These are phyloP conservation scores for Macrostomum lignano DNA, from an alignment of 1,140 invertebrate genomes.

Conservation along the genomic window DNA sequence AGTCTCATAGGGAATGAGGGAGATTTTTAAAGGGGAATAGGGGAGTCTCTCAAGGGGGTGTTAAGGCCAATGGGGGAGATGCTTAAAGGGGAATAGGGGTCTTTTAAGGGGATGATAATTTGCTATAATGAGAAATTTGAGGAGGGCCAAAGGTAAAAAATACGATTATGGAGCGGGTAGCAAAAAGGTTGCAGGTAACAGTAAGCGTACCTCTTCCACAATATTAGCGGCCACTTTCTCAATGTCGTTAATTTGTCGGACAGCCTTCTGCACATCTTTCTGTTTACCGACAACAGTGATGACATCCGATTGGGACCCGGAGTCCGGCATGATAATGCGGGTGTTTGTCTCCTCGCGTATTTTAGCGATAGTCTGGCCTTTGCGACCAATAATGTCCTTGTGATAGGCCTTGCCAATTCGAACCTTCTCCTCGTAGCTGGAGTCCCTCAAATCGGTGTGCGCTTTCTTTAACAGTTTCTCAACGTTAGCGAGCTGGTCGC, in stretches of 20 bases:
- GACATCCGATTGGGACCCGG: conserved; percentile 51
- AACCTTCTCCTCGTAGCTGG: conserved; percentile 51
- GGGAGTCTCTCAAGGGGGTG: too few relatives aligned
- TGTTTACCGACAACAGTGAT: conserved; percentile 66
- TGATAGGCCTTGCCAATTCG: conserved; percentile 90
- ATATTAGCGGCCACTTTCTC: conserved; percentile 19
- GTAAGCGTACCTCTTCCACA: too few relatives aligned
- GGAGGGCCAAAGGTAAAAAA: too few relatives aligned
- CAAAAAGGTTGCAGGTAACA: too few relatives aligned
- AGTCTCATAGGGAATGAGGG: too few relatives aligned
- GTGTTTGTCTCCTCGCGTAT: conserved; percentile 85
- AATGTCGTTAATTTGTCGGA: conserved; percentile 34
- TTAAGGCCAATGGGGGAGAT: too few relatives aligned
- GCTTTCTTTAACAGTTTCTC: conserved; percentile 53
- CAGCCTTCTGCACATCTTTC: conserved; percentile 54
- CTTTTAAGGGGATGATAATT: too few relatives aligned
- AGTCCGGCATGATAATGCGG: conserved; percentile 64
- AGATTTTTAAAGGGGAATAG: too few relatives aligned
- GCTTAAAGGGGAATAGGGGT: too few relatives aligned
- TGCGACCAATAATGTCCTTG: conserved; percentile 81
- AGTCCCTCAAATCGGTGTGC: conserved; percentile 57
- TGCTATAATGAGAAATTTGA: too few relatives aligned
- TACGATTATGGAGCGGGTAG: too few relatives aligned
- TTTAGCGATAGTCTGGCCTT: conserved; percentile 60
- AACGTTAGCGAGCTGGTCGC: conserved; percentile 77